Evolutionary conservation across 2,888 invertebrate genomes (phyloP).

Genomic region (Electrophaes corylata): DNA sequence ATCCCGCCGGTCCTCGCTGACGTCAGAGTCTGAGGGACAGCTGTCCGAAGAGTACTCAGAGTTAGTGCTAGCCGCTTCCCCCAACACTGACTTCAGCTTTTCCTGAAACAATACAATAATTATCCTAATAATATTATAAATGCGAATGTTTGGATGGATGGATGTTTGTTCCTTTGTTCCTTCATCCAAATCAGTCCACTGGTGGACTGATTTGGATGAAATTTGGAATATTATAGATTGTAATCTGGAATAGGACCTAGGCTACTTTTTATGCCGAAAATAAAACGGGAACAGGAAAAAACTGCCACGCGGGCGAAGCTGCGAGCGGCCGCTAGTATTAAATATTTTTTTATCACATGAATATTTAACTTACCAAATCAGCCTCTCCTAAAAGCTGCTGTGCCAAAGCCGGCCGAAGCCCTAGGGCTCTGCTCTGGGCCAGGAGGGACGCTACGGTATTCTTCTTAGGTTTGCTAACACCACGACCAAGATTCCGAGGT

Average conservation of each 20-base stretch:
- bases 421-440: constrained; percentile 93
- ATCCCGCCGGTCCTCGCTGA: constrained; percentile 64
- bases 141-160: too few species aligned
- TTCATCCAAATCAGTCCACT: too few species aligned
- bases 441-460: constrained; percentile 95
- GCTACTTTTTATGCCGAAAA: too few species aligned
- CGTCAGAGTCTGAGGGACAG: constrained; percentile 75
- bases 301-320: too few species aligned
- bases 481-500: constrained; percentile 92
- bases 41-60: constrained; percentile 78
- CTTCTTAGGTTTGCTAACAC: constrained; percentile 95
- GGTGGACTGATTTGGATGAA: too few species aligned
- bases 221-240: too few species aligned
- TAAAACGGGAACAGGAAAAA: too few species aligned
- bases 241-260: too few species aligned
- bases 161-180: too few species aligned
- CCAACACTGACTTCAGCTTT: constrained; percentile 74
- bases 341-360: neutral
- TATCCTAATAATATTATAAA: too few species aligned
- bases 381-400: constrained; percentile 86
- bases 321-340: too few species aligned
- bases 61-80: constrained; percentile 74
- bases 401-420: constrained; percentile 90
- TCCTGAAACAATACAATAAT: constrained; percentile 58
- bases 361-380: constrained; percentile 63